Evolutionary conservation across 2,888 invertebrate species (phyloP).

Genomic region (Orthosia gothica): DNA sequence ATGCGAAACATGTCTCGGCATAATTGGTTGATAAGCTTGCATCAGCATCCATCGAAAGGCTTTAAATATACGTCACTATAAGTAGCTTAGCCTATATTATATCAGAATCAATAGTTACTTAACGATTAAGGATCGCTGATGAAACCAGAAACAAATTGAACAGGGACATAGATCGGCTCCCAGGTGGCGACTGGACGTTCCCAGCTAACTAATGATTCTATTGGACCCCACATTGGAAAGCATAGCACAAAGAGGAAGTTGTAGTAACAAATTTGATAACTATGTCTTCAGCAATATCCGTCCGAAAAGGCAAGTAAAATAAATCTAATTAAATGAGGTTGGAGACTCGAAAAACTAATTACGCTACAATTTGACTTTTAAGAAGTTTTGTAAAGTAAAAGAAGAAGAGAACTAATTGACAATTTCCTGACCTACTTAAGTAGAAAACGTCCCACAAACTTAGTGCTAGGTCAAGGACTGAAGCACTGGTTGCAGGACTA

Average conservation of each 20-base stretch:
- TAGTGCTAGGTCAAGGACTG: slow-evolving; percentile 11
- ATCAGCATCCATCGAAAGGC: slow-evolving; percentile 1
- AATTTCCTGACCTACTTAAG: slow-evolving; percentile 18
- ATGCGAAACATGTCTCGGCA: slow-evolving; percentile 5
- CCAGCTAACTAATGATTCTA: too few species aligned
- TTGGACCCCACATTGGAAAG: not conserved
- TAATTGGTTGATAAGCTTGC: slow-evolving; percentile 4
- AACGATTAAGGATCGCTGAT: not conserved
- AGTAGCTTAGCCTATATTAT: not conserved
- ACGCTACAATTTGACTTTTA: not conserved
- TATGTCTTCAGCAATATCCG: not conserved
- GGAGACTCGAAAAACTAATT: slow-evolving; percentile 18
- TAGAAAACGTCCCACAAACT: not conserved
- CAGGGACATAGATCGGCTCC: not conserved
- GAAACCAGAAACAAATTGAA: not conserved
- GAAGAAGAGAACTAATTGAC: not conserved
- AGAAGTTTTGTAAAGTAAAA: slow-evolving; percentile 2
- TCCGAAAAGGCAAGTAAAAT: not conserved
- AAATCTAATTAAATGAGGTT: not conserved
- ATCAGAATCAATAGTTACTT: not conserved
- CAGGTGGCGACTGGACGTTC: not conserved
- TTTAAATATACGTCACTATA: not conserved
- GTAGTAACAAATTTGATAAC: not conserved
- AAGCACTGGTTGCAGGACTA: not conserved
- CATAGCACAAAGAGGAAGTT: not conserved